These are phyloP conservation scores for Actinostola sp. DNA, from an alignment of 92 coral and sea anemone species.

Conservation along the genomic window DNA sequence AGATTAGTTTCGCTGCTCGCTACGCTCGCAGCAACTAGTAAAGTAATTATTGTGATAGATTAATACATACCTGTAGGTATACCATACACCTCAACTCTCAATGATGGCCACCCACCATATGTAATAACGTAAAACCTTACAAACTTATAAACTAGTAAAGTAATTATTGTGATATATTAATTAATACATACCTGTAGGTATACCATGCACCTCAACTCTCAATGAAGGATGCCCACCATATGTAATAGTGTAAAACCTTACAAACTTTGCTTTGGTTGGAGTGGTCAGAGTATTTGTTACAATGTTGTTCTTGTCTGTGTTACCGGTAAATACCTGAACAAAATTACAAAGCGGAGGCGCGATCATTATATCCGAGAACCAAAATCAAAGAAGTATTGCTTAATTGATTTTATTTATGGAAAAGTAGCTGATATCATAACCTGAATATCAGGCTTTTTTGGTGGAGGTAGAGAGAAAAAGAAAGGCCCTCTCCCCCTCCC, in stretches of 20 bases:
- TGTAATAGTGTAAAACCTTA: conserved; percentile 13
- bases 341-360: not conserved
- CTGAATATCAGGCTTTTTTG: no score
- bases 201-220: conserved; percentile 30
- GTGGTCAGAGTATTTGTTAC: conserved; percentile 1
- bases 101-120: not conserved
- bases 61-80: not conserved
- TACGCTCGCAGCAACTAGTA: no score
- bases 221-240: not conserved
- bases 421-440: no score
- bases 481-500: no score
- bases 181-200: conserved; percentile 1
- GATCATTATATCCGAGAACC: not conserved
- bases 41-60: no score
- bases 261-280: conserved; percentile 22
- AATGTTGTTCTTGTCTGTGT: not conserved
- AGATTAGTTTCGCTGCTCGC: no score
- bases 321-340: conserved; percentile 6
- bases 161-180: no score
- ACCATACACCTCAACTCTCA: conserved; percentile 34
- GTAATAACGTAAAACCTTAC: conserved; percentile 11
- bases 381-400: not conserved
- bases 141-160: no score
- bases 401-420: no score
- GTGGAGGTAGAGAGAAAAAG: no score